phyloP scores from a whole-genome alignment of 2,113 vertebrate species.

The Marmota monax region DNA sequence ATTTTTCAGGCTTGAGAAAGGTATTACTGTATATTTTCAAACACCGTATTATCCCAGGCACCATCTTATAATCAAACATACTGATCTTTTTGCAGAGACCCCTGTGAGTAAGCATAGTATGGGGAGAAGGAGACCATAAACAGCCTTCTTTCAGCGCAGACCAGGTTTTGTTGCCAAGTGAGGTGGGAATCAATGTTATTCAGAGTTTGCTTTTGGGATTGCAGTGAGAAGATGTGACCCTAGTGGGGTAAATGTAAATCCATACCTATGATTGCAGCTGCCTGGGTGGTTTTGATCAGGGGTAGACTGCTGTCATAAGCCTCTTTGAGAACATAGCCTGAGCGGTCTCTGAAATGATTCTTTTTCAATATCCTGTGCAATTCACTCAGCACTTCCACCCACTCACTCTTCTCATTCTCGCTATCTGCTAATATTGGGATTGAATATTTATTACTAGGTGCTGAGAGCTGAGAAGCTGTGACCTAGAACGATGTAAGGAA shows the following conservation, averaged over 20 bases:
- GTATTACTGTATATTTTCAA: neutral
- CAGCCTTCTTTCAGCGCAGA: neutral
- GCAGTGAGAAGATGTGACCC: neutral
- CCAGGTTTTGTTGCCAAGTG: neutral
- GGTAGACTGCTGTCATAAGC: conserved; percentile 96
- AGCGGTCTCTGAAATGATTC: conserved; percentile 96
- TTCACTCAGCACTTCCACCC: conserved; percentile 94
- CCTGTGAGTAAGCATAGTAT: neutral
- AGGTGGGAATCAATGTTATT: neutral
- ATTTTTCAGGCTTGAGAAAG: neutral
- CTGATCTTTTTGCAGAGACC: neutral
- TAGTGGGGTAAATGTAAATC: neutral
- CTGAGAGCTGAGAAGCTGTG: conserved; percentile 94
- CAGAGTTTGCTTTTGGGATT: too few relatives aligned
- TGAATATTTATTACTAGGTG: conserved; percentile 93
- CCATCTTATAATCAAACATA: neutral
- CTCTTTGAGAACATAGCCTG: conserved; percentile 95
- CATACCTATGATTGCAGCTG: conserved; percentile 93
- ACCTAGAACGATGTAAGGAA: conserved; percentile 87
- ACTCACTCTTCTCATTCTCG: conserved; percentile 95
- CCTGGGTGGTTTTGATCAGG: conserved; percentile 96
- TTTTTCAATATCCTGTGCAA: conserved; percentile 95
- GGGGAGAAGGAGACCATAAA: too few relatives aligned
- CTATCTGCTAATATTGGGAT: conserved; percentile 95
- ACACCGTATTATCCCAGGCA: neutral